These are phyloP conservation scores for Phrixothrix hirtus DNA, from an alignment of 2,888 invertebrate genomes.

Conservation along the genomic window DNA sequence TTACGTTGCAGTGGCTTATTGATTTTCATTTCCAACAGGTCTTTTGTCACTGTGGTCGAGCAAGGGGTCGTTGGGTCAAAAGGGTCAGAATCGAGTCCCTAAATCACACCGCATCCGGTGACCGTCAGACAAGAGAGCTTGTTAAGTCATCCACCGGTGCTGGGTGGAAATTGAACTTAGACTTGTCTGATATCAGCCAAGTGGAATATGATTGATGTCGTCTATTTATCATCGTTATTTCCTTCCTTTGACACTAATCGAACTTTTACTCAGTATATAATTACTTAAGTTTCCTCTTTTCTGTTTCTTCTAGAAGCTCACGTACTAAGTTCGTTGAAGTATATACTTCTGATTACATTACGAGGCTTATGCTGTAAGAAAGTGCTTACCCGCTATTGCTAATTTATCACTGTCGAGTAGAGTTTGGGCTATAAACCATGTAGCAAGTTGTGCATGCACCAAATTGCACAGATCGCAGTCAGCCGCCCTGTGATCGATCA, in stretches of 20 bases:
- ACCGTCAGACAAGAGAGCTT: constrained; percentile 36
- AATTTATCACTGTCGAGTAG: constrained; percentile 48
- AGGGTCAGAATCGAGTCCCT: constrained; percentile 37
- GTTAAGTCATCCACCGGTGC: constrained; percentile 38
- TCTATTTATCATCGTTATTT: constrained; percentile 57
- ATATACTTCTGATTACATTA: constrained; percentile 22
- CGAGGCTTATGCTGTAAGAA: constrained; percentile 25
- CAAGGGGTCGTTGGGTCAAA: constrained; percentile 37
- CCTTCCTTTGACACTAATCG: constrained; percentile 50
- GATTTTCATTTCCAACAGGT: constrained; percentile 32
- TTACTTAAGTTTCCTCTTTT: constrained; percentile 41
- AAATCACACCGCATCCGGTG: constrained; percentile 42
- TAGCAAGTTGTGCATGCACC: constrained; percentile 43
- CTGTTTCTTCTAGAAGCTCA: constrained; percentile 15
- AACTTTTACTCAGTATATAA: constrained; percentile 52
- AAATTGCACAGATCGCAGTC: constrained; percentile 39
- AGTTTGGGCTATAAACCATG: constrained; percentile 31
- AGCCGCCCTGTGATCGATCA: constrained; percentile 48
- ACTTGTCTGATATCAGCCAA: constrained; percentile 40
- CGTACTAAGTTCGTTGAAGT: constrained; percentile 10
- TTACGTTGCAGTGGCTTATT: constrained; percentile 15
- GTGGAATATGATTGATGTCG: constrained; percentile 55
- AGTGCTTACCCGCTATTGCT: constrained; percentile 34
- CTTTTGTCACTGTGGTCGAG: constrained; percentile 35
- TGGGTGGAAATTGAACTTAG: constrained; percentile 38